Base-by-base conservation (phyloP, 2,888 invertebrate species). In the Hypomecis atomaria region DNA sequence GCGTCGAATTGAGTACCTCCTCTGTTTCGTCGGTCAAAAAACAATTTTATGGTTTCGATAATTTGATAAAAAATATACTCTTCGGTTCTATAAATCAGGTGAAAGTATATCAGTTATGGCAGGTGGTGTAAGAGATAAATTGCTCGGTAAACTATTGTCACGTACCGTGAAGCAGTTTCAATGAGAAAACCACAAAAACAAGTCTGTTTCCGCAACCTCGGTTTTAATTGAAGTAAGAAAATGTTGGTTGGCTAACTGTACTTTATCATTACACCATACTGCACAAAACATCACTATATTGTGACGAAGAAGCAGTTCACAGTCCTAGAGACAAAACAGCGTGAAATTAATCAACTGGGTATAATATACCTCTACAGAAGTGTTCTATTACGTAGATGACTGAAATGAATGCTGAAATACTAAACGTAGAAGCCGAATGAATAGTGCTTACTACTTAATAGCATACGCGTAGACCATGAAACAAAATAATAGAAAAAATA, bases 161-260 rank as follows among this genome's bases (percentile, higher is more conserved):
- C 76, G 78, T 75, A 81, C 74, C 76, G 80, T 82, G 78, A 82
- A 74, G 77, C 67, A 43, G 74, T 75, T 73, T 71, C 71, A 76
- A 70, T 69, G 74, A 56, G 61, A 65, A 72, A 61, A 70, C 69
- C 67, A 60, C 73, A 66, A 72, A 77, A 72, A 74, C 63, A 57
- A 66, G 50, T 48, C 72, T 59, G 65, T 61, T 65, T 47, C 53
- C 59, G 66, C 59, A 75, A 77, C 59, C 64, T 45, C 47, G 59
- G 71, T 45, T 62, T 67, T 71, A 71, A 71, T 67, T 69, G 67
- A 53, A 55, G 62, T 44, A 66, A 56, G 43, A 61, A n/a, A 69
- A 63, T 55, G 56, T 71, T 65, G 58, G 54, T 57, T 62, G 45
- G 36, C 34, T 43, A 65, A 65, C 59, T 43, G 55, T 43, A 37